These are phyloP conservation scores for Alethe diademata DNA, from an alignment of 2,113 vertebrate species.

Conservation along the genomic window DNA sequence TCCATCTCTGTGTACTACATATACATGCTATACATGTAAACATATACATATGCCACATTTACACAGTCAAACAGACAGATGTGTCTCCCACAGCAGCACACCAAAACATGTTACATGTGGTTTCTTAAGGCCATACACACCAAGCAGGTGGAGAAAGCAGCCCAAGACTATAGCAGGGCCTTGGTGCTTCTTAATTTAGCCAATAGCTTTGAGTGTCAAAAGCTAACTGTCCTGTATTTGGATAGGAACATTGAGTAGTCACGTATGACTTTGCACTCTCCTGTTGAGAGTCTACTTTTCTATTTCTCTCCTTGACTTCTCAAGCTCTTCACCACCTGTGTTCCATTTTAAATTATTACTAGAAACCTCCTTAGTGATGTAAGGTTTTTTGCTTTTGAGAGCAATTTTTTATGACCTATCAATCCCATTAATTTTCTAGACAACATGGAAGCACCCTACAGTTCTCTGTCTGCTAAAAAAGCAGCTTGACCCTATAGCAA, in stretches of 20 bases:
- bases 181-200: background rate
- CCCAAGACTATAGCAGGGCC: background rate
- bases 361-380: background rate
- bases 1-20: background rate
- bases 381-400: background rate
- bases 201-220: background rate
- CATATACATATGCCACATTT: background rate
- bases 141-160: background rate
- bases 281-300: background rate
- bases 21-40: background rate
- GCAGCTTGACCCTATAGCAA: background rate
- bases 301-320: background rate
- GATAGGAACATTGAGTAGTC: background rate
- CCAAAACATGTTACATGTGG: background rate
- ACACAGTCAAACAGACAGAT: background rate
- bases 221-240: background rate
- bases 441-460: background rate
- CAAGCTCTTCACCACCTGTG: background rate
- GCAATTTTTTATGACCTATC: background rate
- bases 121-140: background rate
- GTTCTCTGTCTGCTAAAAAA: background rate
- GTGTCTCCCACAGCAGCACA: rapidly evolving
- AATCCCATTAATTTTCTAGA: background rate
- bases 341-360: background rate
- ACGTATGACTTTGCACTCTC: background rate